Percentiles rank a stretch among this genome's conserved stretches.
These are phyloP conservation scores for Drosophila triauraria DNA, from an alignment of 1,140 invertebrate species.

Conservation along the genomic window DNA sequence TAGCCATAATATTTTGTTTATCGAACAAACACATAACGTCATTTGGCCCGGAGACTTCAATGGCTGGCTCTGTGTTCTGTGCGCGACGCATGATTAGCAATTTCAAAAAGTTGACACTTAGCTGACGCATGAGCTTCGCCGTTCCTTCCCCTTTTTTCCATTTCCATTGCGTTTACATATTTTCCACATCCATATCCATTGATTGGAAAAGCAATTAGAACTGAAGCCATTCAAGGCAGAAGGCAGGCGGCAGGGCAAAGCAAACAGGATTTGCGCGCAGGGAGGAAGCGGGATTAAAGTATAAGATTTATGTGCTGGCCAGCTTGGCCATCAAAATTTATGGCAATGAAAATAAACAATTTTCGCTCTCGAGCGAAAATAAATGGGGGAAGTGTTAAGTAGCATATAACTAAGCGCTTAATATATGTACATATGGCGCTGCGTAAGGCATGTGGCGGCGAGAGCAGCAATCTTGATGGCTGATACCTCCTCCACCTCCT, in stretches of 20 bases:
- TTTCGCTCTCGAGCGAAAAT: slow-evolving; percentile 55
- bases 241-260: slow-evolving; percentile 11
- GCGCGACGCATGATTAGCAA: slow-evolving; percentile 66
- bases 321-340: slow-evolving; percentile 70
- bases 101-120: slow-evolving; percentile 76
- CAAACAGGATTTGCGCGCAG: slow-evolving; percentile 6
- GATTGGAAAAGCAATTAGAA: slow-evolving; percentile 51
- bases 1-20: slow-evolving; percentile 59
- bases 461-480: slow-evolving; percentile 38
- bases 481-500: background rate
- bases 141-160: slow-evolving; percentile 3
- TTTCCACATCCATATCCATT: slow-evolving; percentile 14
- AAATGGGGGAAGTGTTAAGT: slow-evolving; percentile 66
- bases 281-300: slow-evolving; percentile 34
- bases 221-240: slow-evolving; percentile 21
- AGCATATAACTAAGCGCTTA: slow-evolving; percentile 57
- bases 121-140: slow-evolving; percentile 73
- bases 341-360: slow-evolving; percentile 76
- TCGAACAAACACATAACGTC: slow-evolving; percentile 73
- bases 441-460: slow-evolving; percentile 39
- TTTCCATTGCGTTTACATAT: background rate
- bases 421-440: slow-evolving; percentile 30
- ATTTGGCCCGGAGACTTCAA: slow-evolving; percentile 41
- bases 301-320: slow-evolving; percentile 59
- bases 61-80: slow-evolving; percentile 24